Base-by-base conservation (phyloP, 2,888 invertebrate species). In the Drosophila infuscata region DNA sequence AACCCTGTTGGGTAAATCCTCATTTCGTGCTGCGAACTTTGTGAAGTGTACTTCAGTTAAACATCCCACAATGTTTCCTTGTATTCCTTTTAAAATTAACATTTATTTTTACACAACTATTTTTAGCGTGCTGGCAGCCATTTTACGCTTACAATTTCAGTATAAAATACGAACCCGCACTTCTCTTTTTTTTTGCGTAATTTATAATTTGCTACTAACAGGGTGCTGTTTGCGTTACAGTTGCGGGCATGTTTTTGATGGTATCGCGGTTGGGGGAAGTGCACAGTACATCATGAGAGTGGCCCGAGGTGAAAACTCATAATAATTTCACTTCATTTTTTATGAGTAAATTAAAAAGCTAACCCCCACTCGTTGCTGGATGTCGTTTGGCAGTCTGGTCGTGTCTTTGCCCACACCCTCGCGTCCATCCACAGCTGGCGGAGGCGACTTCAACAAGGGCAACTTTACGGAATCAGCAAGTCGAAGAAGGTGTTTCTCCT, bases 331-430 rank as follows among this genome's bases (percentile, higher is more conserved):
- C 74, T 76, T 83, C 64, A 77, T 72, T 71, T 78, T 83, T 76
- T 73, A 69, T 74, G 74, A 75, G 76, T 81, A 87, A 90, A 88
- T 90, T 88, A 86, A 86, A 90, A 87, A 77, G 67, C 76, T 68
- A 75, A 72, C 73, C 75, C 56, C 60, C 76, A 63, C 12, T 64
- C 56, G 41, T 48, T 63, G 51, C 52, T 35, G n/a, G 63, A 66
- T 62, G 66, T 48, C 58, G 71, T 33, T 81, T 70, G 53, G 32
- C 71, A 81, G 70, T 53, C 71, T 46, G 61, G 69, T 79, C 70
- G 70, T 73, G 58, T 71, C 48, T 69, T 36, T 36, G 64, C 51
- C 35, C 67, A 36, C 32, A 7, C 61, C 41, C 48, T 33, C n/a
- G 46, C 20, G 52, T 20, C 48, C n/a, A 53, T 30, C 33, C 12